phyloP scores from a whole-genome alignment of 2,888 invertebrate genomes.

The Thymelicus lineola region DNA sequence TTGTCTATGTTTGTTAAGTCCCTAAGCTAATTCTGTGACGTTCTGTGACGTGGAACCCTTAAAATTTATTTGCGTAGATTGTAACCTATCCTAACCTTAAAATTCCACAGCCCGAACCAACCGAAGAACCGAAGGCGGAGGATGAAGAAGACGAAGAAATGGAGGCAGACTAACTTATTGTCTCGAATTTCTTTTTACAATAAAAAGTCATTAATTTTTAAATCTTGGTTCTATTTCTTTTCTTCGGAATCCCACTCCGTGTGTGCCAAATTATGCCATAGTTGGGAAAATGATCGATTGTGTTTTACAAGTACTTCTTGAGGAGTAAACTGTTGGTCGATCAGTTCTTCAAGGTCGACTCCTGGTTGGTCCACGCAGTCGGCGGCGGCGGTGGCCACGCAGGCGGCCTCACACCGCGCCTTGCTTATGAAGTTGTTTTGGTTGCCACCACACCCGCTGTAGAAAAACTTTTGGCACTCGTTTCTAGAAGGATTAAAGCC shows the following conservation, averaged over 20 bases:
- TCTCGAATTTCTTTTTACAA: neutral
- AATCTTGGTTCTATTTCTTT: too few species aligned
- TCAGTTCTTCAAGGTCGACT: conserved; percentile 35
- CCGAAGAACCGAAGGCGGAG: conserved; percentile 46
- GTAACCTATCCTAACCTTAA: neutral
- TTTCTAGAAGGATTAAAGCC: conserved; percentile 88
- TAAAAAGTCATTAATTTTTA: too few species aligned
- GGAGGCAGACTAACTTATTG: conserved; percentile 29
- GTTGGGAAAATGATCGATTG: too few species aligned
- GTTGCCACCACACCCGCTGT: conserved; percentile 94
- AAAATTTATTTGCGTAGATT: neutral
- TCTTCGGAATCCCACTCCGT: too few species aligned
- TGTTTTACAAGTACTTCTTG: too few species aligned
- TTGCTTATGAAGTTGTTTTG: conserved; percentile 92
- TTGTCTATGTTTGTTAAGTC: too few species aligned
- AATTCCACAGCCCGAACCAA: conserved; percentile 44
- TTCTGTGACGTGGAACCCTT: too few species aligned
- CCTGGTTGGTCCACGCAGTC: conserved; percentile 33
- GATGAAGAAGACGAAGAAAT: conserved; percentile 52
- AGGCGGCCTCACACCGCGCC: conserved; percentile 83
- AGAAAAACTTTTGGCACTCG: conserved; percentile 91
- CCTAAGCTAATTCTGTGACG: too few species aligned
- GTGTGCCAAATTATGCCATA: too few species aligned
- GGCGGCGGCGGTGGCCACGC: conserved; percentile 17
- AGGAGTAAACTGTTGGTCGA: neutral